These are phyloP conservation scores for Chunga burmeisteri DNA, from an alignment of 2,113 vertebrate species.

Conservation along the genomic window DNA sequence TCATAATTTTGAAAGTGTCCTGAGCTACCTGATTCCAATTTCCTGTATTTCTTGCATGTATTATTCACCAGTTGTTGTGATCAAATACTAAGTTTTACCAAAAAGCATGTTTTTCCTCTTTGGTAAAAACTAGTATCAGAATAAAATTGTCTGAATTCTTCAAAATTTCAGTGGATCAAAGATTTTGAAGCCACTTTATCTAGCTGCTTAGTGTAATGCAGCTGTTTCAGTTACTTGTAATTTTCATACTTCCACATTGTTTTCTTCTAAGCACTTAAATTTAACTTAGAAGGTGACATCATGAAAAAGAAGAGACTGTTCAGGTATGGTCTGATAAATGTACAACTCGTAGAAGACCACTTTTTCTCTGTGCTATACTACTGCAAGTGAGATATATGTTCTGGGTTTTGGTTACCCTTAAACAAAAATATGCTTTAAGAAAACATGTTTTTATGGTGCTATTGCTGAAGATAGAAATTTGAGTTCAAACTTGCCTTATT, in stretches of 20 bases:
- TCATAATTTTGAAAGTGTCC: neutral
- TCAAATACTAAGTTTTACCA: neutral
- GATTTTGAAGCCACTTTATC: neutral
- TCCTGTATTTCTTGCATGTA: neutral
- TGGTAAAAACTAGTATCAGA: neutral
- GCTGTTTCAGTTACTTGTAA: neutral
- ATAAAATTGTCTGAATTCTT: neutral
- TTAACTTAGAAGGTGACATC: neutral
- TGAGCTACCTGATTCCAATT: neutral
- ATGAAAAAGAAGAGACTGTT: neutral
- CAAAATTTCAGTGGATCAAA: neutral
- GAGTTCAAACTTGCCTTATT: neutral
- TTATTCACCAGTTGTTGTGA: neutral
- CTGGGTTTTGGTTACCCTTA: neutral
- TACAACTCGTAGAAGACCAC: neutral
- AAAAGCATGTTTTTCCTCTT: neutral
- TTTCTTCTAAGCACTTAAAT: neutral
- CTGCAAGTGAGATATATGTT: neutral
- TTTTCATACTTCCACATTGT: neutral
- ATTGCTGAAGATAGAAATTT: neutral
- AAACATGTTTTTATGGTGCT: neutral
- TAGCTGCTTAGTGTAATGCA: neutral
- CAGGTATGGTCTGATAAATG: neutral
- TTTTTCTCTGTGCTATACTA: neutral
- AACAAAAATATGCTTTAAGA: neutral